Evolutionary conservation across 2,113 vertebrate genomes (phyloP).

Genomic region (Mormoops blainvillei): DNA sequence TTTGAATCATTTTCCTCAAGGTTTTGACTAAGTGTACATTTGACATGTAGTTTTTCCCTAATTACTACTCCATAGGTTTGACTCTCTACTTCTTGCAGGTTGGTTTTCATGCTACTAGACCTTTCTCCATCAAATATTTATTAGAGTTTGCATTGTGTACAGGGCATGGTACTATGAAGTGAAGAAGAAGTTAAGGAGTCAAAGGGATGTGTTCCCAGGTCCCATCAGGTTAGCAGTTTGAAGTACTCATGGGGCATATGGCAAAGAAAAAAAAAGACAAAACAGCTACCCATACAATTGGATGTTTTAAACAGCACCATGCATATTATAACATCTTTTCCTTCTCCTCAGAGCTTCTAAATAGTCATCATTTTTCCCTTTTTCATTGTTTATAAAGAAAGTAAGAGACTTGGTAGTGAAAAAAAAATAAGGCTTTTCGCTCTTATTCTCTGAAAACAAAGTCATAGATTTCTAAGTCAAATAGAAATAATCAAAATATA

Average conservation of each 20-base stretch:
- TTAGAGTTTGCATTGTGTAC: background rate
- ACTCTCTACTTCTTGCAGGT: slow-evolving; percentile 1
- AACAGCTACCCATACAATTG: background rate
- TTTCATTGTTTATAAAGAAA: background rate
- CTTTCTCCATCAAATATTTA: slow-evolving; percentile 64
- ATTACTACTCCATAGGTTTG: slow-evolving; percentile 44
- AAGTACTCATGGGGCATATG: background rate
- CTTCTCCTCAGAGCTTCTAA: background rate
- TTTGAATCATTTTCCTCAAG: background rate
- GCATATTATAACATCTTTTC: background rate
- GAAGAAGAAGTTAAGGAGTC: slow-evolving; percentile 34
- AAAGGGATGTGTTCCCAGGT: slow-evolving; percentile 7
- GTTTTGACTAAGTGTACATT: background rate
- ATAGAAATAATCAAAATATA: background rate
- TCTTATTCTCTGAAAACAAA: background rate
- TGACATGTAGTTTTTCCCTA: slow-evolving; percentile 15
- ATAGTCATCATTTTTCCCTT: background rate
- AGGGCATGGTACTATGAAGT: background rate
- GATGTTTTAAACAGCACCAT: background rate
- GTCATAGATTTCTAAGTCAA: background rate
- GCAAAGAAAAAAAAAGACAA: background rate
- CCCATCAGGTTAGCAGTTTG: background rate
- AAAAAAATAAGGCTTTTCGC: background rate
- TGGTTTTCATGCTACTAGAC: slow-evolving; percentile 1
- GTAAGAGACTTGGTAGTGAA: background rate